These are phyloP conservation scores for Astyanax mexicanus DNA, from an alignment of 2,797 vertebrate species.

Conservation along the genomic window DNA sequence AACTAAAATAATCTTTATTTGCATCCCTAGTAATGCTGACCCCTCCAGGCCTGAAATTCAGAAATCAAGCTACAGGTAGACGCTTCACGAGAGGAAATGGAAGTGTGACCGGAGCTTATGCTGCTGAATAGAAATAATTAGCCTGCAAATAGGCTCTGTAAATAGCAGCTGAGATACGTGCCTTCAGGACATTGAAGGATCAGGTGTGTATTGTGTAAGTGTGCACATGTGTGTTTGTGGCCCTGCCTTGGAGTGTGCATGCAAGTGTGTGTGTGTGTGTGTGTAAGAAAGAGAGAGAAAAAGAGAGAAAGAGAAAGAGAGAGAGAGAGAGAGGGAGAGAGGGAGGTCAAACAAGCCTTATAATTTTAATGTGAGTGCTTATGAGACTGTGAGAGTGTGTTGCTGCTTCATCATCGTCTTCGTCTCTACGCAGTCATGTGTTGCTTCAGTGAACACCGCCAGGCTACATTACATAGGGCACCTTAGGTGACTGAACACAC, in stretches of 20 bases:
- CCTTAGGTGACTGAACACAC: background rate
- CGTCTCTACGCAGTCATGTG: background rate
- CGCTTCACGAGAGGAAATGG: background rate
- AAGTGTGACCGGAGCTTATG: constrained; percentile 10
- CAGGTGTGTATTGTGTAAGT: constrained; percentile 30
- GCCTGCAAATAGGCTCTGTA: constrained; percentile 12
- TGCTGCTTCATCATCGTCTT: background rate
- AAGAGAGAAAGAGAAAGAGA: too few relatives aligned
- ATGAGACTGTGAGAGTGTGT: constrained; percentile 18
- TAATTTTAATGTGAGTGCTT: background rate
- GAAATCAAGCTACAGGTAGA: background rate
- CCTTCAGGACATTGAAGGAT: constrained; percentile 41
- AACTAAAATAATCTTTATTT: too few relatives aligned
- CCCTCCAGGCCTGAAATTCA: too few relatives aligned
- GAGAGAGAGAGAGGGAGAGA: background rate
- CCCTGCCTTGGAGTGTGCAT: background rate
- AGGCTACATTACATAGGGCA: background rate
- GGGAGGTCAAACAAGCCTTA: background rate
- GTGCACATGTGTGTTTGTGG: background rate
- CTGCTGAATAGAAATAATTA: constrained; percentile 40
- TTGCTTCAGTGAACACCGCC: background rate
- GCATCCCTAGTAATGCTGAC: too few relatives aligned
- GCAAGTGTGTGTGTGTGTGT: background rate
- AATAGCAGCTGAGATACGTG: constrained; percentile 21
- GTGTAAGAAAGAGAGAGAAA: background rate